Base-by-base conservation (phyloP, 2,888 invertebrate genomes). In the Conchocele bisecta region DNA sequence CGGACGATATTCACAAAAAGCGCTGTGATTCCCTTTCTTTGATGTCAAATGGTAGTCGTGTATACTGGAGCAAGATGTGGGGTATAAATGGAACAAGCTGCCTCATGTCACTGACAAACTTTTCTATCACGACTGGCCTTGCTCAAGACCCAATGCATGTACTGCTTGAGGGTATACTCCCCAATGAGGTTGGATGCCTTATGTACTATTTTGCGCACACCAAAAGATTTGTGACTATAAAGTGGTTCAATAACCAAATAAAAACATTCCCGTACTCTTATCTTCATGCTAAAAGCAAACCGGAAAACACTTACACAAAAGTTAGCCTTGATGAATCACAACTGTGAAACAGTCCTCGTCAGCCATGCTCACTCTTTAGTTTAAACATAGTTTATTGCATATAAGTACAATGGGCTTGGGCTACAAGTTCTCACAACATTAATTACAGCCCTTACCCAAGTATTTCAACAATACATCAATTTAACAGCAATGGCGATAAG, bases 21-120 rank as follows among this genome's bases (percentile, higher is more conserved):
- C 33, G 65, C 20, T 65, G 65, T 35, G 17, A 11, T 3, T 33
- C 37, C 41, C 35, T 66, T 24, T 50, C 50, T 3, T 11, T 35
- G 11, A 11, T 66, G n/a, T 29, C 46, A 35, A 22, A 42, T 29
- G 31, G 17, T 24, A 26, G 31, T 15, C 41, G 42, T 28, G 35
- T 15, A 26, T 66, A 61, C 44, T 66, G 56, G 66, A 67, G 72
- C 44, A 72, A 67, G 37, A 61, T 61, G 48, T 72, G 56, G 66
- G 72, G 72, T n/a, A 66, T 60, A 13, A 66, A 72, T 39, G 28
- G 41, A 17, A 22, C 11, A 20, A 66, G 72, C 57, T 41, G 51
- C 37, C 44, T 71, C 15, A 11, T 41, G 15, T 15, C 22, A 9
- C 35, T 59, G 20, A 1, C 46, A 2, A 51, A 59, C 20, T 65